A percentile compares a stretch with the other conserved stretches of the same genome.
Evolutionary conservation across 2,113 vertebrate species (phyloP).

Genomic region (Xiphophorus maculatus): DNA sequence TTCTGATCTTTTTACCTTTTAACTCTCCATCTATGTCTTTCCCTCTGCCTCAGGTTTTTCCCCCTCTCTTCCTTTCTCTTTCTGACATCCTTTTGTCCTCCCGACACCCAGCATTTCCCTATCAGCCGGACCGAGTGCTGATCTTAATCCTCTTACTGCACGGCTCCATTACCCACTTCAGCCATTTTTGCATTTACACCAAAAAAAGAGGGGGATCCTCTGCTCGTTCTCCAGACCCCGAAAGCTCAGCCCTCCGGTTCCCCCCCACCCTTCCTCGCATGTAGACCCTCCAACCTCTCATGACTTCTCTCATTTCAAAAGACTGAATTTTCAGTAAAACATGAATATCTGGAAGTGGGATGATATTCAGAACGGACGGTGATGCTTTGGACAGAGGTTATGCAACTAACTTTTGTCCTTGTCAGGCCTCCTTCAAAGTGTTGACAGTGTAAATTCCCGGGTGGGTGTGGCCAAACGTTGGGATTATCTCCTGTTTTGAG

Average conservation of each 20-base stretch:
- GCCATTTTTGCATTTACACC: conserved; percentile 68
- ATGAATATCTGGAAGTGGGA: conserved; percentile 49
- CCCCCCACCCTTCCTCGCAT: conserved; percentile 14
- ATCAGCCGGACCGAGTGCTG: conserved; percentile 74
- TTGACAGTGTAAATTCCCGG: conserved; percentile 63
- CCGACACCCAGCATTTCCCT: conserved; percentile 59
- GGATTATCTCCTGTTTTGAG: conserved; percentile 75
- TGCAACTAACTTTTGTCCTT: conserved; percentile 42
- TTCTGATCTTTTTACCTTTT: conserved; percentile 45
- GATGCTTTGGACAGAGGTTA: conserved; percentile 42
- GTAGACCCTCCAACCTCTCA: conserved; percentile 49
- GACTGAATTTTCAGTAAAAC: conserved; percentile 61
- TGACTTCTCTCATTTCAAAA: conserved; percentile 46
- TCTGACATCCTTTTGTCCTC: conserved; percentile 63
- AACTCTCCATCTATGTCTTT: conserved; percentile 53
- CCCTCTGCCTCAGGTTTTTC: conserved; percentile 17
- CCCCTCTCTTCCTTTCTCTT: conserved; percentile 34
- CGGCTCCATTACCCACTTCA: conserved; percentile 74
- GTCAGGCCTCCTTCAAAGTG: conserved; percentile 57
- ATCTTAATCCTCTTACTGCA: conserved; percentile 79
- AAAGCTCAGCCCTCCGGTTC: conserved; percentile 47
- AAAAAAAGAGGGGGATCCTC: conserved; percentile 54
- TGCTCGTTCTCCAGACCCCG: conserved; percentile 35
- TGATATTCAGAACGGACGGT: conserved; percentile 32
- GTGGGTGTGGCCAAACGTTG: conserved; percentile 56